Evolutionary conservation across 2,888 invertebrate species (phyloP).

Genomic region (Spatulosminthurus flaviceps): DNA sequence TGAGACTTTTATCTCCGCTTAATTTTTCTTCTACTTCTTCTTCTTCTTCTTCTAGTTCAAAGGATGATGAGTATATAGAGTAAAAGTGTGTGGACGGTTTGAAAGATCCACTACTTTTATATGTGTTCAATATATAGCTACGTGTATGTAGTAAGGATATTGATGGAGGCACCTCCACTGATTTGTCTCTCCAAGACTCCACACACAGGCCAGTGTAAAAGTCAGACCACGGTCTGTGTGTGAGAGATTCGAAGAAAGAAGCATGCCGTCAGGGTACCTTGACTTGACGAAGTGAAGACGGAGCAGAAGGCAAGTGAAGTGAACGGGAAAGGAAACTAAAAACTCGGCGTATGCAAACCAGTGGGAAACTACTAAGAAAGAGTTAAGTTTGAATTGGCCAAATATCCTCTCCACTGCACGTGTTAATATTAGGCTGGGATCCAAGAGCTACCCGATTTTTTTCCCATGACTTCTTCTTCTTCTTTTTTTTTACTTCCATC

Average conservation of each 20-base stretch:
- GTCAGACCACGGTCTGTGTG: constrained; percentile 23
- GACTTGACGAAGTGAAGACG: constrained; percentile 45
- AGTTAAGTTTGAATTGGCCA: constrained; percentile 48
- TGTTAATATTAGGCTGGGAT: constrained; percentile 62
- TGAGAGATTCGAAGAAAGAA: not conserved
- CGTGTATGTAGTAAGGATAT: constrained; percentile 16
- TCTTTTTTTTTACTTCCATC: constrained; percentile 10
- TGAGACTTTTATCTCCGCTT: not conserved
- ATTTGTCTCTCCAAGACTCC: not conserved
- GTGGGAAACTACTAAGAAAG: constrained; percentile 38
- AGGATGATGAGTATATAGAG: not conserved
- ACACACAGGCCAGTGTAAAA: not conserved
- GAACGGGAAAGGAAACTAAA: constrained; percentile 36
- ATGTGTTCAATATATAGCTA: too few relatives aligned
- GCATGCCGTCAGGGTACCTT: constrained; percentile 32
- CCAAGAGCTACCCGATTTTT: constrained; percentile 56
- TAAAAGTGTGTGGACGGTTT: not conserved
- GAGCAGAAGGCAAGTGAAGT: constrained; percentile 38
- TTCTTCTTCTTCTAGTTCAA: not conserved
- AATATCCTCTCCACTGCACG: constrained; percentile 55
- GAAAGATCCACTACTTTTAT: too few relatives aligned
- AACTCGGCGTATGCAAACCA: constrained; percentile 38
- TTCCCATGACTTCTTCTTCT: constrained; percentile 41
- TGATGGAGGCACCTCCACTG: constrained; percentile 25
- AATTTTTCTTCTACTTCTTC: too few relatives aligned